These are phyloP conservation scores for Entomobrya proxima DNA, from an alignment of 2,888 invertebrate genomes.

Conservation along the genomic window DNA sequence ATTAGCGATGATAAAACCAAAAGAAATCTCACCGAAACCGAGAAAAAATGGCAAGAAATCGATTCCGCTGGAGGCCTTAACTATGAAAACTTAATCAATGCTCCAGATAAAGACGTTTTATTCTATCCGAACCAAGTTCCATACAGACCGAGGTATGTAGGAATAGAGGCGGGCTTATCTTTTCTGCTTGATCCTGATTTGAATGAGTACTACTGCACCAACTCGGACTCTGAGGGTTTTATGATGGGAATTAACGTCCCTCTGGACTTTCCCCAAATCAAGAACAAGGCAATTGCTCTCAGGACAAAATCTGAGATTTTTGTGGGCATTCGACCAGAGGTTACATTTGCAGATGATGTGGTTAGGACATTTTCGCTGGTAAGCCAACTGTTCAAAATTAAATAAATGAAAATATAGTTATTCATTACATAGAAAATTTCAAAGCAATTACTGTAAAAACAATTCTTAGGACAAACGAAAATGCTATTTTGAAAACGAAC, in stretches of 20 bases:
- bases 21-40: no score
- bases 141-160: neutral
- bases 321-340: constrained; percentile 60
- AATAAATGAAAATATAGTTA: neutral
- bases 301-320: constrained; percentile 37
- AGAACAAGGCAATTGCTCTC: constrained; percentile 64
- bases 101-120: no score
- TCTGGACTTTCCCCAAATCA: constrained; percentile 49
- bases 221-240: constrained; percentile 59
- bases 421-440: neutral
- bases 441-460: neutral
- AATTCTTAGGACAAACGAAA: constrained; percentile 63
- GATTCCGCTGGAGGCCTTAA: no score
- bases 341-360: constrained; percentile 61
- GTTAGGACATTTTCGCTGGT: neutral
- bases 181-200: constrained; percentile 71
- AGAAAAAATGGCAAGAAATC: no score
- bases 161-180: neutral
- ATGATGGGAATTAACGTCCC: constrained; percentile 15
- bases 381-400: no score
- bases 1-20: no score
- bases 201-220: constrained; percentile 72
- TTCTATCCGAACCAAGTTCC: no score
- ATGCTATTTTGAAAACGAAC: constrained; percentile 69
- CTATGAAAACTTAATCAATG: neutral